A percentile compares a stretch with the other conserved stretches of the same genome.
Conservation (phyloP, 2,888 invertebrate species). For the Myopa tessellatipennis region DNA sequence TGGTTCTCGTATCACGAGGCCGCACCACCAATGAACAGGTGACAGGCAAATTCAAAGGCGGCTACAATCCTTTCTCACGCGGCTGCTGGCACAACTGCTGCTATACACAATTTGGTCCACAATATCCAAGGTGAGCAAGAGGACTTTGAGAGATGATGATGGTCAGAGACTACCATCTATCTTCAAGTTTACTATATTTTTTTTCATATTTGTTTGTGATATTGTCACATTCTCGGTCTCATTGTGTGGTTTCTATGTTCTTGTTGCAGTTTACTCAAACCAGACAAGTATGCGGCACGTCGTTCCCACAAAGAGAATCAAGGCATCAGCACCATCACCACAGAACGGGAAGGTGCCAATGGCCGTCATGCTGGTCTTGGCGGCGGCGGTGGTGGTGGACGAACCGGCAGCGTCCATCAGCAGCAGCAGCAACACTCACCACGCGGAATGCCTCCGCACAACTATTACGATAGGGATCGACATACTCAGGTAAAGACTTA, state of each 20-base stretch:
- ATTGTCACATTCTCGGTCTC: background rate
- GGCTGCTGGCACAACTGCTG: conserved; percentile 97
- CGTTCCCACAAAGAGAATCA: conserved; percentile 70
- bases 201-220: background rate
- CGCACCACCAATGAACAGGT: conserved; percentile 99
- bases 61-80: conserved; percentile 97
- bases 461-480: conserved; percentile 71
- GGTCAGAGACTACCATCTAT: background rate
- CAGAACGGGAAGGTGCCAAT: conserved; percentile 68
- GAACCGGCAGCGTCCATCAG: conserved; percentile 30
- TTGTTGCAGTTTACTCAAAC: conserved; percentile 73
- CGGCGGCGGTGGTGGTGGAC: conserved; percentile 59
- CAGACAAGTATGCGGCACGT: conserved; percentile 76
- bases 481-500: conserved; percentile 95
- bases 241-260: conserved; percentile 1
- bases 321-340: conserved; percentile 68
- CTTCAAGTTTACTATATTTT: background rate
- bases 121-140: conserved; percentile 88
- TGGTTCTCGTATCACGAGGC: conserved; percentile 95
- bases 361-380: conserved; percentile 67
- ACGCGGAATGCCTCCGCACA: conserved; percentile 67
- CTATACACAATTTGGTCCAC: conserved; percentile 95
- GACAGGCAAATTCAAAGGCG: conserved; percentile 98
- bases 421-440: conserved; percentile 67
- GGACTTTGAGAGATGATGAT: background rate